Base-by-base conservation (phyloP, 1,140 invertebrate species). In the Macrotrachela quadricornifera region DNA sequence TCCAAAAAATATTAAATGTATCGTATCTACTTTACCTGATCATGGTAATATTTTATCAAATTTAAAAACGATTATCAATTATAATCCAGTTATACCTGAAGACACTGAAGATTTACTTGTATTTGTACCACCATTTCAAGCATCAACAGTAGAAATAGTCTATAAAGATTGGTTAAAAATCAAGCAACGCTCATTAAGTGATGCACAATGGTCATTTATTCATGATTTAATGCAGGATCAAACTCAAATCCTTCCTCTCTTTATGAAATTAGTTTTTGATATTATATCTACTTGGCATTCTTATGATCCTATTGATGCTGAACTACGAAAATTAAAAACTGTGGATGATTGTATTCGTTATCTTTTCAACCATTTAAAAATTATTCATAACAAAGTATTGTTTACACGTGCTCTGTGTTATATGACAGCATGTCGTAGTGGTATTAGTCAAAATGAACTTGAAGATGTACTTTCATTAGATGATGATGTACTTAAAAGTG, bases 121-220 rank as follows among this genome's bases (percentile, higher is more conserved):
- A 1, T 54, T 61, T 41, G 47, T 66, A 15, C 16, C 45, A 16
- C 46, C 59, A 14, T 55, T 65, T n/a, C 56, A 57, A 11, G 14
- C 50, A 11, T 48, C 49, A 8, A 58, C 62, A 39, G 61, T 61
- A 51, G 58, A 61, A 46, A 51, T 59, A 15, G 50, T 64, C 2
- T 51, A 63, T 30, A 62, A 62, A 55, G 44, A 58, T 36, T 59
- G 58, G 47, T 56, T 68, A 1, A 57, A 59, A 21, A 46, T 56
- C 18, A 51, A 55, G 53, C 54, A 57, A 13, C 55, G 62, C 39
- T 50, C 48, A 46, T 14, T 66, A 0, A 60, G 59, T 8, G 12
- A 43, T 11, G 13, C 14, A 15, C 87, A 92, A 64, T 90, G 83
- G 84, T 76, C 83, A 46, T 66, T 88, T 14, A 66, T 88, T 13